Evolutionary conservation across 2,113 vertebrate species (phyloP), one percentile per base, ranked within the genome.

Genomic region (Burhinus oedicnemus): DNA sequence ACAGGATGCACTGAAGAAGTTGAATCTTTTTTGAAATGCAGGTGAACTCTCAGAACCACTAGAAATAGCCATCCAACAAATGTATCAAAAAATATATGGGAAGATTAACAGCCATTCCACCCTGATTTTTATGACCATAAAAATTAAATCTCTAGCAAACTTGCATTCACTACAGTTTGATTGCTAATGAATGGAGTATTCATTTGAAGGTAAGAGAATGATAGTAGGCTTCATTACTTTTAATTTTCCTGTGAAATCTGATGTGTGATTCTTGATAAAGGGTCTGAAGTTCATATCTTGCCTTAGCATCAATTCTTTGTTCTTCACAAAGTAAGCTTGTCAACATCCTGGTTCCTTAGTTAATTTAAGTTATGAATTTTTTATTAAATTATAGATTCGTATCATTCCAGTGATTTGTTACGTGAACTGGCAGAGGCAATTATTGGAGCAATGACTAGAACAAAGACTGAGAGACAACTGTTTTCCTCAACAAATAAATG

Each of bases 291-390:
- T 91, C 44, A 5, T 94, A 81, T 75, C 29, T 93, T 92, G 16
- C 87, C 23, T 76, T 84, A 87, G 47, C 20, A 21, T 66, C 40
- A 44, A 32, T 44, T 91, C 29, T 89, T 95, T 95, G 57, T 68
- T 76, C 16, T 72, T 84, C 36, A n/a, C 47, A 42, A 92, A 96
- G 72, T 94, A 84, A 88, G 34, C 55, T 54, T 95, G 74, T 89
- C 40, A 83, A 30, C 58, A 36, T 38, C 44, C 65, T 72, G 12
- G 20, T 80, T 92, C 79, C n/a, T 72, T 66, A 34, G 9, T 45
- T 80, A 64, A 78, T 76, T 60, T 82, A 93, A 29, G 15, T 42
- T 84, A 55, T 9, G 32, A 34, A 2, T 58, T 49, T 36, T 76
- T 85, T 52, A 94, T 45, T 94, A 64, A 79, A 69, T 91, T 90